Conservation (phyloP, 2,888 invertebrate species). For the Xanthia togata region DNA sequence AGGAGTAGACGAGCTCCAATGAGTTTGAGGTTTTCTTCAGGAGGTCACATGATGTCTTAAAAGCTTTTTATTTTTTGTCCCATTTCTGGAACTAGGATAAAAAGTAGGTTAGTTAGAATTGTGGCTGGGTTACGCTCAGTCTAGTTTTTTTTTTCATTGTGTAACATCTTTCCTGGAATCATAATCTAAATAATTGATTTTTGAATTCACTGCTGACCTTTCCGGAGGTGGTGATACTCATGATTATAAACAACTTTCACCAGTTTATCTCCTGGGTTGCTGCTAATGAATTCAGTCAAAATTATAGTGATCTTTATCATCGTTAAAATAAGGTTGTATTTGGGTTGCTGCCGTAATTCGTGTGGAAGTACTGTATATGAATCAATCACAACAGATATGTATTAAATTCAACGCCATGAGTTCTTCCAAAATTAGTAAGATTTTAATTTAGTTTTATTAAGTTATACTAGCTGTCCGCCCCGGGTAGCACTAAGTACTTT, state of each 20-base stretch:
- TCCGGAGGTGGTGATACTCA: no score
- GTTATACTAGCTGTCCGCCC: no score
- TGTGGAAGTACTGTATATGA: not conserved
- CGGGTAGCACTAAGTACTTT: no score
- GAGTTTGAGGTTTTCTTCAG: conserved; percentile 31
- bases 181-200: no score
- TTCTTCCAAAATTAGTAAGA: not conserved
- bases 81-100: conserved; percentile 27
- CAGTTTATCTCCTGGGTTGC: not conserved
- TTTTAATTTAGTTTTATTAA: conserved; percentile 2
- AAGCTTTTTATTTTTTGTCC: conserved; percentile 12
- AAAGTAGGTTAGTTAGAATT: conserved; percentile 35
- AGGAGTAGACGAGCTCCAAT: conserved; percentile 9
- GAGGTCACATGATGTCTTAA: conserved; percentile 25
- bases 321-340: not conserved
- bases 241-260: no score
- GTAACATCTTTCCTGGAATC: no score
- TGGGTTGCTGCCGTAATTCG: not conserved
- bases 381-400: no score
- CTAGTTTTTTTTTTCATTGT: not conserved
- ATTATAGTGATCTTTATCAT: not conserved
- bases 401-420: not conserved
- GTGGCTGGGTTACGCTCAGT: not conserved
- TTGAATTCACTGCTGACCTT: no score
- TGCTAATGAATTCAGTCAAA: not conserved